Base-by-base conservation (phyloP, 2,888 invertebrate species). In the Autographa gamma region DNA sequence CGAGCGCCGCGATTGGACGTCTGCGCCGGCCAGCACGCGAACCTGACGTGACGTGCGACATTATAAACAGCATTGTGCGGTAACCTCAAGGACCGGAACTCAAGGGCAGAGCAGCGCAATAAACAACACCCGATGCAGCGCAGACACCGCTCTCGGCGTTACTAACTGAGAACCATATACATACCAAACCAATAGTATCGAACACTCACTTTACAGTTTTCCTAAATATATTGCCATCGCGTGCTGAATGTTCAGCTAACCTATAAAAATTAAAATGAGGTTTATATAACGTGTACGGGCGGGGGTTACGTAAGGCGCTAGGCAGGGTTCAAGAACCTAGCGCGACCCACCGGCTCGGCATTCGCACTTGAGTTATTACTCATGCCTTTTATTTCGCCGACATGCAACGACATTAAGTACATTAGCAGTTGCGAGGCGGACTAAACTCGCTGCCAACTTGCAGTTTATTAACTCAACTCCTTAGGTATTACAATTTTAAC, bases 1-100 rank as follows among this genome's bases (percentile, higher is more conserved):
- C 62, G 77, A 76, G 83, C 71, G 72, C 74, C 71, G 88, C 86
- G 79, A 94, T 94, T 94, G 95, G 94, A 70, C 78, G 85, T 64
- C 73, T 65, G 73, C 62, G 77, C 77, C 79, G 82, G 86, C 85
- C 86, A 85, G 86, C 86, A 83, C 77, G 82, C 78, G 69, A 74
- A 69, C 60, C 65, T 76, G 72, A 63, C 76, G 80, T 75, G 77
- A 67, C 78, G 77, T 74, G 75, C 34, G 69, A 66, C 73, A 73
- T 79, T 71, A 67, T 75, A 73, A 74, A 81, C 84, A 77, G 73
- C 77, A 74, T 72, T 68, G 73, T 77, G 73, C 76, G 71, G 74
- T 81, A 81, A 76, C 80, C 74, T 73, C 77, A 78, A 76, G 76
- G 73, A 81, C 73, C 81, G 77, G 77, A 71, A 63, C 60, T 71